Base-by-base conservation (phyloP, 2,888 invertebrate species). In the Crematogaster levior region DNA sequence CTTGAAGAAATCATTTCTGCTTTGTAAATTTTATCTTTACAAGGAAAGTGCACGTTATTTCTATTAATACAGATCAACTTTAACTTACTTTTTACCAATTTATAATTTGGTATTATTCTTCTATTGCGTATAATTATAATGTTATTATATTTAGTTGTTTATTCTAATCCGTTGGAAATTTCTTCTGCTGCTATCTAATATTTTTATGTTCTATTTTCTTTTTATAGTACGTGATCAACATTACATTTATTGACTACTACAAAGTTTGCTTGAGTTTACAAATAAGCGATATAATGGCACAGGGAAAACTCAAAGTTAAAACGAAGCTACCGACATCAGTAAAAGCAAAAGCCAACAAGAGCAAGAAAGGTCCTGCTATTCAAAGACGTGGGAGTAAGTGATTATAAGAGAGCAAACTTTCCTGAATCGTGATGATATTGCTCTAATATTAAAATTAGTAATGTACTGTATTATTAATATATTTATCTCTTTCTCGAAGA, bases 221-320 rank as follows among this genome's bases (percentile, higher is more conserved):
- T 53, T 70, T 70, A 12, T 37, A 70, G 70, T 3, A 7, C 6
- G 10, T 24, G 10, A 51, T 1, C 53, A 15, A 51, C 43, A n/a
- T 21, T 34, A 10, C 21, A 34, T 18, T 37, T 21, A 21, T 68
- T 48, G n/a, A 48, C 21, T 68, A n/a, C 7, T 21, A 30, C 4
- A 48, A 30, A 66, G n/a, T n/a, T n/a, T n/a, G n/a, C 15, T 72
- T 53, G 27, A 60, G 7, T 0, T 24, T 48, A 10, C 15, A 60
- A 27, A 10, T 7, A 61, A 60, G 21, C 15, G 37, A 24, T 61
- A 79, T 72, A 66, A 97, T 97, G 97, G 96, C 96, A 40, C 97
- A 97, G 94, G 97, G 97, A 65, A 97, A 97, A 92, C 92, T 96
- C 85, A 97, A 96, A 95, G 95, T 96, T 0, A 97, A 97, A 93